Evolutionary conservation across 2,113 vertebrate species (phyloP).

Genomic region (Illadopsis cleaveri): DNA sequence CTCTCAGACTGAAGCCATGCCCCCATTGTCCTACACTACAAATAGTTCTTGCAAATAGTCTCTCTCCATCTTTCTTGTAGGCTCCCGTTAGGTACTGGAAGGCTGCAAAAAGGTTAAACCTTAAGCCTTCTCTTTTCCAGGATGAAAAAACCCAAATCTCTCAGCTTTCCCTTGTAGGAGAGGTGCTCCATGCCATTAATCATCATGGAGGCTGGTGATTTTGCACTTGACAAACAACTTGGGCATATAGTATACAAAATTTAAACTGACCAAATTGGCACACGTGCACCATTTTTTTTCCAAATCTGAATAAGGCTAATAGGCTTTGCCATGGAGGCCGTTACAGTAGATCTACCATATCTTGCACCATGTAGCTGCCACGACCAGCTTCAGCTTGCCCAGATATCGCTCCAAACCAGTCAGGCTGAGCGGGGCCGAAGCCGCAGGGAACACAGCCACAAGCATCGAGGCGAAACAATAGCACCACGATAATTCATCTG

Average conservation of each 20-base stretch:
- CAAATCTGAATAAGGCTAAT: background rate
- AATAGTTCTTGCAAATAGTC: background rate
- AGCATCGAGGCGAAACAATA: rapidly evolving
- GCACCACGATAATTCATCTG: rapidly evolving
- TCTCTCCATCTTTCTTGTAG: background rate
- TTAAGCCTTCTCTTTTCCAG: background rate
- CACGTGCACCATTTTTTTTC: rapidly evolving
- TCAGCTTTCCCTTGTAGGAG: background rate
- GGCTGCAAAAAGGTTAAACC: background rate
- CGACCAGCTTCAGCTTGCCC: background rate
- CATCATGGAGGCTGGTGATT: background rate
- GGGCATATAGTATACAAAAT: rapidly evolving
- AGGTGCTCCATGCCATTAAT: background rate
- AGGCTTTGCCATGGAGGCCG: background rate
- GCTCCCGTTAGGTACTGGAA: background rate
- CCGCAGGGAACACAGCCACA: too few relatives aligned
- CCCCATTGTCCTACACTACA: background rate
- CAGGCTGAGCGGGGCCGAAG: background rate
- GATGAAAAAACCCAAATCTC: background rate
- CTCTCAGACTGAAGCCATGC: background rate
- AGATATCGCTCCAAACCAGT: too few relatives aligned
- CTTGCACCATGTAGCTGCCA: too few relatives aligned
- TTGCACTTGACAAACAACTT: background rate
- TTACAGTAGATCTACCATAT: background rate
- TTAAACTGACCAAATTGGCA: background rate